These are phyloP conservation scores for Acanthosepion lycidas DNA, from an alignment of 2,888 invertebrate species.

Conservation along the genomic window DNA sequence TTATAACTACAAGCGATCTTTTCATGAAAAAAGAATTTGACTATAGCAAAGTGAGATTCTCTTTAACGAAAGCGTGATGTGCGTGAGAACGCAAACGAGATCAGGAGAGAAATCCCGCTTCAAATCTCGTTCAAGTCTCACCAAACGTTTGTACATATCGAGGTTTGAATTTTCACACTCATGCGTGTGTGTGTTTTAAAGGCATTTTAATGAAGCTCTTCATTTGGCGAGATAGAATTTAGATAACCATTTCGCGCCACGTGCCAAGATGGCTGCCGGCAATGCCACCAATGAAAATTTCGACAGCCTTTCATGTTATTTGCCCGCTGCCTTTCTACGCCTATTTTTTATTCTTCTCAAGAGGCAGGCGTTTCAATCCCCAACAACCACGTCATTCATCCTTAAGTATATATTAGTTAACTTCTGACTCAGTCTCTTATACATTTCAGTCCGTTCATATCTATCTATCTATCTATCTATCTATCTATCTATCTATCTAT, in stretches of 20 bases:
- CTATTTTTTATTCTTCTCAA: neutral
- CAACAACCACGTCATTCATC: neutral
- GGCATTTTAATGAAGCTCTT: neutral
- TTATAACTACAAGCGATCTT: no score
- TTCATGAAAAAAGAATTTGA: neutral
- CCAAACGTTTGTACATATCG: neutral
- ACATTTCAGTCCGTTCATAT: neutral
- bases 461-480: neutral
- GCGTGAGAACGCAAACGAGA: neutral
- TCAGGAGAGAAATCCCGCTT: neutral
- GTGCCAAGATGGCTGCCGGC: neutral
- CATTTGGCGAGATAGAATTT: neutral
- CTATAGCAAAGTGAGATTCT: neutral
- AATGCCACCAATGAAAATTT: neutral
- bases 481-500: neutral
- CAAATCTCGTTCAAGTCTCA: neutral
- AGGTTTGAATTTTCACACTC: neutral
- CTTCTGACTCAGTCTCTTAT: neutral
- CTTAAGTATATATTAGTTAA: neutral
- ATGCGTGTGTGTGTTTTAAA: neutral
- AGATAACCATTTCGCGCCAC: slow-evolving; percentile 20
- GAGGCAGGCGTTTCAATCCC: neutral
- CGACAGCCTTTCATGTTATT: slow-evolving; percentile 9
- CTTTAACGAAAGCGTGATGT: neutral
- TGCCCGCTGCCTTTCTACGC: neutral